These are phyloP conservation scores for Cyclopterus lumpus DNA, from an alignment of 2,797 vertebrate genomes.

Conservation along the genomic window DNA sequence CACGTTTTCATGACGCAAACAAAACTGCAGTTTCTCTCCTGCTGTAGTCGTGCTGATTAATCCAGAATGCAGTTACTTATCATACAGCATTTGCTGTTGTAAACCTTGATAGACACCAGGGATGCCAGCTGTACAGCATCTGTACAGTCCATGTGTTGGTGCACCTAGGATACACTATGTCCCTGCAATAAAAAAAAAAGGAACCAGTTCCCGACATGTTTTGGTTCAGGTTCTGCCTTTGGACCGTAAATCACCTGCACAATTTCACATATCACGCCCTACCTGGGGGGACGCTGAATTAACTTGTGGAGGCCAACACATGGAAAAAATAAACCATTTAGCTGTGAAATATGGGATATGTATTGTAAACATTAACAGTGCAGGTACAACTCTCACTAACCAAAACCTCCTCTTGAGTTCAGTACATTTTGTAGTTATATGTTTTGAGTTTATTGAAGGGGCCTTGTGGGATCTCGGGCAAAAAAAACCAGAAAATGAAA, in stretches of 20 bases:
- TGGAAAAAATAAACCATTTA: neutral
- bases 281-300: neutral
- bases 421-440: neutral
- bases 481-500: neutral
- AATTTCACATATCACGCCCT: neutral
- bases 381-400: neutral
- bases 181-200: neutral
- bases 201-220: neutral
- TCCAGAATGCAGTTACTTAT: neutral
- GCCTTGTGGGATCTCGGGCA: neutral
- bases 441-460: neutral
- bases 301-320: neutral
- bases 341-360: neutral
- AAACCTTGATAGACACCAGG: neutral
- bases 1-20: neutral
- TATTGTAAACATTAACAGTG: neutral
- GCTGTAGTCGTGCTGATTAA: neutral
- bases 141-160: neutral
- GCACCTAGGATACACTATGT: neutral
- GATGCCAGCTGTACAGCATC: neutral
- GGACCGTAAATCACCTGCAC: neutral
- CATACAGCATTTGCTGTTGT: neutral
- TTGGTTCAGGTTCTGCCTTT: conserved; percentile 1
- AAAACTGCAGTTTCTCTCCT: neutral
- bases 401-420: neutral